phyloP scores from a whole-genome alignment of 2,113 vertebrate genomes.

The Notechis scutatus region DNA sequence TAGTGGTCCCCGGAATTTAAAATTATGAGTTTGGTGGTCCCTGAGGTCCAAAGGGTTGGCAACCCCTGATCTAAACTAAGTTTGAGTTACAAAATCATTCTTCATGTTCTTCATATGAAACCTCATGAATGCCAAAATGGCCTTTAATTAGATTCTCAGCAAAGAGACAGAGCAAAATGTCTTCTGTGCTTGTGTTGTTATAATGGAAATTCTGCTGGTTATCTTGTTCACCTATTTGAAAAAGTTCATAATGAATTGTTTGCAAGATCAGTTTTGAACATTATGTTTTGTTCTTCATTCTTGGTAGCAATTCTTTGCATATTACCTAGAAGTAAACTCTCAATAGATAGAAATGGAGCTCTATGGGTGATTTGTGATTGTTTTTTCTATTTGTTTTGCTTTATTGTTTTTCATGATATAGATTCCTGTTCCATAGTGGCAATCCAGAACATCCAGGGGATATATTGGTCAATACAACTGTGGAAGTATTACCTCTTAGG shows the following conservation, averaged over 20 bases:
- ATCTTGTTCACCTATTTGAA: background rate
- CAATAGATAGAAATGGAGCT: background rate
- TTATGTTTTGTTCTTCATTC: background rate
- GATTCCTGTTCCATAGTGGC: conserved; percentile 95
- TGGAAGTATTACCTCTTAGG: conserved; percentile 90
- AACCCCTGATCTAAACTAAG: too few species aligned
- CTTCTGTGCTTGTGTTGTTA: background rate
- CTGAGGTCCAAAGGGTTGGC: too few species aligned
- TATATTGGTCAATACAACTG: conserved; percentile 89
- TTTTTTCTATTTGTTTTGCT: background rate
- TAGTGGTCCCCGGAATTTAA: too few species aligned
- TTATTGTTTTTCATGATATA: conserved; percentile 61
- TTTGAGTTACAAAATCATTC: background rate
- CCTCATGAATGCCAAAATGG: background rate
- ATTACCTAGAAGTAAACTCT: background rate
- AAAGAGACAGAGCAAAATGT: background rate
- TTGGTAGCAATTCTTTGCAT: background rate
- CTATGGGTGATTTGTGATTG: background rate
- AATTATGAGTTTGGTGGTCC: too few species aligned
- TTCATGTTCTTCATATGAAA: background rate
- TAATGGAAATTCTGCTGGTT: background rate
- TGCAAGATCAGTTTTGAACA: background rate
- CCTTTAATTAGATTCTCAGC: background rate
- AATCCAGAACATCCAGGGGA: conserved; percentile 96
- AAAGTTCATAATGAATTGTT: background rate